phyloP scores from a whole-genome alignment of 2,113 vertebrate species.

The Bagarius yarrelli region DNA sequence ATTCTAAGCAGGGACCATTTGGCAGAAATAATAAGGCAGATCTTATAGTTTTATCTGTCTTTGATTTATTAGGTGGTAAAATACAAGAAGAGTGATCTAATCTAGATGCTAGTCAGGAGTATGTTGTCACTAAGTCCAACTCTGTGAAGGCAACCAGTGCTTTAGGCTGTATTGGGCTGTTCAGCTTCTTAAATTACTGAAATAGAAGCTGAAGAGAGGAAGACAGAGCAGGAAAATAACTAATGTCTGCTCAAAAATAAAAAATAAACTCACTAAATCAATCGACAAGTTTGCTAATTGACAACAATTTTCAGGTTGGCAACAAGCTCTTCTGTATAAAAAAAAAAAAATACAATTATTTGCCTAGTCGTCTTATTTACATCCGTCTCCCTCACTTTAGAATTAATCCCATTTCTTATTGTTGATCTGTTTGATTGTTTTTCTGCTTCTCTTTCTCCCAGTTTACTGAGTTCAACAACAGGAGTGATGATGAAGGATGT shows the following conservation, averaged over 20 bases:
- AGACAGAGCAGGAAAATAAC: not conserved
- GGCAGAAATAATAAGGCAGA: not conserved
- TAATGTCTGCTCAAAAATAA: not conserved
- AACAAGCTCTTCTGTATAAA: not conserved
- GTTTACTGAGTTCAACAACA: not conserved
- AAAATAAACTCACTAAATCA: not conserved
- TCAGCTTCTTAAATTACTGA: not conserved
- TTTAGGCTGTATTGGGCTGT: not conserved
- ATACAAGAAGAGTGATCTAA: not conserved
- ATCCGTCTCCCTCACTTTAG: not conserved
- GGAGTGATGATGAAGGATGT: slow-evolving; percentile 38
- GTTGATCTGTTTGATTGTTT: not conserved
- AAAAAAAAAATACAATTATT: not conserved
- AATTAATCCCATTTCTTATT: slow-evolving; percentile 27
- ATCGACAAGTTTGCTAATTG: not conserved
- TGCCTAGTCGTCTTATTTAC: not conserved
- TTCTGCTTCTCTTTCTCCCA: not conserved
- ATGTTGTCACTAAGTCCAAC: not conserved
- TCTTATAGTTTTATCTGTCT: not conserved
- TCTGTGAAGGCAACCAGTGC: not conserved
- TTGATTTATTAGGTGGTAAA: not conserved
- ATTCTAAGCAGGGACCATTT: not conserved
- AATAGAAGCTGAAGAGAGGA: not conserved
- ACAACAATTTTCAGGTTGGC: not conserved
- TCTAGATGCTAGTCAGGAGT: not conserved